Evolutionary conservation across 2,797 vertebrate species (phyloP).

Genomic region (Gambusia yucatana): DNA sequence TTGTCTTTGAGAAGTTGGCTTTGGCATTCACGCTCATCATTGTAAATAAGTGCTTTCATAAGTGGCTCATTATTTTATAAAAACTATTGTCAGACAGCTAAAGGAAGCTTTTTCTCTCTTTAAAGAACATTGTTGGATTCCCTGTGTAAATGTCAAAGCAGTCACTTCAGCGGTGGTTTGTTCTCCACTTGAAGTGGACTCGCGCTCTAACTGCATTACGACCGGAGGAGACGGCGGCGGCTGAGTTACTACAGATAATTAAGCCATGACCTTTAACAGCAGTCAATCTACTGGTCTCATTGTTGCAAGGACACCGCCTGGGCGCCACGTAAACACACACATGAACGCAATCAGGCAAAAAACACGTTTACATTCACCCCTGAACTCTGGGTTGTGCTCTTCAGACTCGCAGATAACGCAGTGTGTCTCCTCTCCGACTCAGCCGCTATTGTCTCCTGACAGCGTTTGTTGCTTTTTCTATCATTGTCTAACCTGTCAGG

Average conservation of each 20-base stretch:
- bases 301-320: slow-evolving; percentile 8
- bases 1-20: background rate
- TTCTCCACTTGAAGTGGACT: slow-evolving; percentile 24
- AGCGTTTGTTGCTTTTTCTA: slow-evolving; percentile 58
- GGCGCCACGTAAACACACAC: slow-evolving; percentile 7
- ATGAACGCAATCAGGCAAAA: background rate
- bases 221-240: slow-evolving; percentile 12
- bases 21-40: background rate
- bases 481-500: slow-evolving; percentile 73
- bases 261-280: slow-evolving; percentile 43
- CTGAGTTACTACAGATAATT: slow-evolving; percentile 34
- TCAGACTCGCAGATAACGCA: slow-evolving; percentile 6
- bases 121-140: background rate
- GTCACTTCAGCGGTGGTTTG: background rate
- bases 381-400: background rate
- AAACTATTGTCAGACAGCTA: background rate
- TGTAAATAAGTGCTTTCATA: background rate
- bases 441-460: slow-evolving; percentile 49
- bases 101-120: background rate
- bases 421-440: slow-evolving; percentile 19
- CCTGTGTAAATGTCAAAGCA: background rate
- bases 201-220: background rate
- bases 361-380: background rate
- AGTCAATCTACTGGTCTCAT: slow-evolving; percentile 13
- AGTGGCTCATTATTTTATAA: background rate